Base-by-base conservation (phyloP, 2,888 invertebrate genomes). In the Tipula helvola region DNA sequence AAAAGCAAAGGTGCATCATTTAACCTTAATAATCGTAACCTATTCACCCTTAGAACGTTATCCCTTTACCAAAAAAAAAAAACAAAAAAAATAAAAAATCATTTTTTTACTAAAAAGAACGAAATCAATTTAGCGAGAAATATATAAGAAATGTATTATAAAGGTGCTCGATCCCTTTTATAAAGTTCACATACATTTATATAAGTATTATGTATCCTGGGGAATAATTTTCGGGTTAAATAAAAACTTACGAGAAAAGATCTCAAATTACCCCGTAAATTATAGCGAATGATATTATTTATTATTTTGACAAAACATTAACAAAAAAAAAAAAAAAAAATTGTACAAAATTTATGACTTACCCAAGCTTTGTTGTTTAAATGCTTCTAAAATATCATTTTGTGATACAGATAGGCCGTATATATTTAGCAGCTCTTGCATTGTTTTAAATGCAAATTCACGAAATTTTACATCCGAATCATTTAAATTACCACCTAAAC, bases 381-480 rank as follows among this genome's bases (percentile, higher is more conserved):
- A 88, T 39, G 88, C 88, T 85, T 89, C 88, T 16, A 88, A 87
- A 86, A 89, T 88, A 86, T 89, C 89, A 84, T 87, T 87, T 12
- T 88, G 88, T 85, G 89, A 88, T 83, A 89, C 88, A 7, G 88
- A 88, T 36, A 88, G 86, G n/a, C 88, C 88, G 86, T 89, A 89
- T 18, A 88, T 88, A 42, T 88, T 88, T 16, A 89, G 86, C 13
- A 89, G 85, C 36, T 89, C 89, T 86, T 88, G 88, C 83, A 89
- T 88, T 7, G 88, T 88, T 86, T 88, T 88, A 71, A 88, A 88
- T 36, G 88, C 88, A 87, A 88, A 88, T 86, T 87, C 87, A 10
- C 86, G 52, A 86, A 88, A 87, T 47, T 87, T 87, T 18, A 87
- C 71, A n/a, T 87, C 86, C 42, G 87, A 85, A 47, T 87, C 87